phyloP scores from a whole-genome alignment of 2,888 invertebrate species.

The Cantharis lateralis region DNA sequence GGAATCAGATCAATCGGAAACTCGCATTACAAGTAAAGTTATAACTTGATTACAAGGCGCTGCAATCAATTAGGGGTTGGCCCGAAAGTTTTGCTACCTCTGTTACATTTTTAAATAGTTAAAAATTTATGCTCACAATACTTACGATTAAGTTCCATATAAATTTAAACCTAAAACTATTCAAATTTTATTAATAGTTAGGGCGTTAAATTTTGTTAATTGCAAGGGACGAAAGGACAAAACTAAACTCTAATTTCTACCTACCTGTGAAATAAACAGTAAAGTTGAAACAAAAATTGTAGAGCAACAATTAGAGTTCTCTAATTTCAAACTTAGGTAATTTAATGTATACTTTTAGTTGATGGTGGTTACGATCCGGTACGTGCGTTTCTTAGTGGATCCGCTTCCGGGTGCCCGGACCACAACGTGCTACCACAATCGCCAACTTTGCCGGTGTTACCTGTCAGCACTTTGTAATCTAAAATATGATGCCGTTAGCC shows the following conservation, averaged over 20 bases:
- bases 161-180: not conserved
- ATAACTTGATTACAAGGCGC: conserved; percentile 29
- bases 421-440: conserved; percentile 33
- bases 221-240: not conserved
- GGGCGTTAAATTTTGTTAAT: not conserved
- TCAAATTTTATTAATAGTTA: not conserved
- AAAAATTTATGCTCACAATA: not conserved
- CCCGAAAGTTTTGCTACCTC: conserved; percentile 19
- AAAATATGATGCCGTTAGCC: conserved; percentile 24
- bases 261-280: not conserved
- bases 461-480: conserved; percentile 31
- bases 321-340: conserved; percentile 34
- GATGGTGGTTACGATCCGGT: conserved; percentile 32
- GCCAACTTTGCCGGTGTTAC: conserved; percentile 30
- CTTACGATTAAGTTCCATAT: not conserved
- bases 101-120: not conserved
- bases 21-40: conserved; percentile 32
- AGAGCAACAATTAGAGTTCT: conserved; percentile 30
- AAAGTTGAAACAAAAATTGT: not conserved
- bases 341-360: conserved; percentile 34
- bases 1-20: conserved; percentile 31
- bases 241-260: not conserved
- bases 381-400: conserved; percentile 34
- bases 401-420: conserved; percentile 33
- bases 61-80: conserved; percentile 30